A percentile compares a stretch with the other conserved stretches of the same genome.
Conservation (phyloP, 1,140 invertebrate genomes). For the Ips typographus region DNA sequence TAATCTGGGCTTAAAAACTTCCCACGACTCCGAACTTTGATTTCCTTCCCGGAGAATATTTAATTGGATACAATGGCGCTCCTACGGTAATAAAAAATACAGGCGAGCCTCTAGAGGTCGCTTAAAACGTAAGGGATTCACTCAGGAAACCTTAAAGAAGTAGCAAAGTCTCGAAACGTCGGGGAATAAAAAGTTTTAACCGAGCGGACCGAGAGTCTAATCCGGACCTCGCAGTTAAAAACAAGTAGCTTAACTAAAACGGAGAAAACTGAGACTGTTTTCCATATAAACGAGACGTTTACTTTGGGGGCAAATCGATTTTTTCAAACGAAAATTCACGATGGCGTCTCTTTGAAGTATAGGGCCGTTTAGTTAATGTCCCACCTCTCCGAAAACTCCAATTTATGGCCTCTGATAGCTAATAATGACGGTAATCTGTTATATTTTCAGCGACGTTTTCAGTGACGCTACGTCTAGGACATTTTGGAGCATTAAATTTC, state of each 20-base stretch:
- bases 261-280: slow-evolving; percentile 17
- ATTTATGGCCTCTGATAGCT: too few relatives aligned
- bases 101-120: neutral
- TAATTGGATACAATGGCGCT: neutral
- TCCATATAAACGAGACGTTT: slow-evolving; percentile 22
- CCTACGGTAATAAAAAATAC: too few relatives aligned
- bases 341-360: too few relatives aligned
- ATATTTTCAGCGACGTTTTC: too few relatives aligned
- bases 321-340: too few relatives aligned
- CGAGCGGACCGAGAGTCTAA: neutral
- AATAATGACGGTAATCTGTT: too few relatives aligned
- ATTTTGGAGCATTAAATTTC: too few relatives aligned
- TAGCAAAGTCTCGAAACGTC: neutral
- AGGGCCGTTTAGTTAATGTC: too few relatives aligned
- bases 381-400: too few relatives aligned
- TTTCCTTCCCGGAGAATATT: neutral
- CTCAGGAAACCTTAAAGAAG: neutral
- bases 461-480: too few relatives aligned
- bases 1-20: slow-evolving; percentile 1
- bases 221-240: slow-evolving; percentile 7
- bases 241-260: slow-evolving; percentile 9
- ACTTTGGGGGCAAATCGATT: too few relatives aligned
- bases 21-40: neutral
- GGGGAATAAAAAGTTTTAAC: slow-evolving; percentile 6
- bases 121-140: neutral